A percentile compares a stretch with the other conserved stretches of the same genome.
phyloP scores from a whole-genome alignment of 30 jellyfish, hydroid and myxozoan species.

The Turritopsis rubra region DNA sequence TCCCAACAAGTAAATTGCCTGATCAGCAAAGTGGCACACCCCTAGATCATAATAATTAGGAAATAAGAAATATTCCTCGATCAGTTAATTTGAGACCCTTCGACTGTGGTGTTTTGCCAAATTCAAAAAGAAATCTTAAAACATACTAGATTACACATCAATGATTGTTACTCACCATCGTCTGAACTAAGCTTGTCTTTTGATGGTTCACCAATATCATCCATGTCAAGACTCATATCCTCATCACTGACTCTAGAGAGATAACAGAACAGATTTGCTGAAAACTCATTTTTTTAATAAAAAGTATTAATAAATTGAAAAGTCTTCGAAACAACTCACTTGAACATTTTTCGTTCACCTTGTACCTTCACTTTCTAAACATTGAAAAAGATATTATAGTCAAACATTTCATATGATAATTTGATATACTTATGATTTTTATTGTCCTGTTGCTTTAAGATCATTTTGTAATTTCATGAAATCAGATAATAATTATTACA shows the following conservation, averaged over 20 bases:
- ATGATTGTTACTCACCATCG: slow-evolving; percentile 47
- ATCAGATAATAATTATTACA: background rate
- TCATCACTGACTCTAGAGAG: slow-evolving; percentile 78
- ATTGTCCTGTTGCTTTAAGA: slow-evolving; percentile 36
- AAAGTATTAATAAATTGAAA: background rate
- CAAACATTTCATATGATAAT: slow-evolving; percentile 18
- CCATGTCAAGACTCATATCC: slow-evolving; percentile 72
- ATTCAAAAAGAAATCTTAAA: too few species aligned
- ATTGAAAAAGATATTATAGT: background rate
- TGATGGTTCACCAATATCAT: slow-evolving; percentile 45
- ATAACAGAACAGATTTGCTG: too few species aligned
- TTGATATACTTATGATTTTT: slow-evolving; percentile 40
- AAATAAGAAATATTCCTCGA: too few species aligned
- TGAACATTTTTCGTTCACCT: slow-evolving; percentile 50
- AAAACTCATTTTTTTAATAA: too few species aligned
- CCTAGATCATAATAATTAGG: too few species aligned
- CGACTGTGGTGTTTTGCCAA: too few species aligned
- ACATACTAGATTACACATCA: too few species aligned
- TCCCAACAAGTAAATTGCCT: too few species aligned
- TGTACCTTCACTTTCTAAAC: slow-evolving; percentile 3
- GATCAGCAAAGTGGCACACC: too few species aligned
- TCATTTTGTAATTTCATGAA: background rate
- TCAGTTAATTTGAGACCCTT: too few species aligned
- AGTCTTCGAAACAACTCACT: slow-evolving; percentile 22
- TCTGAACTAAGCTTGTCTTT: slow-evolving; percentile 41